phyloP scores from a whole-genome alignment of 2,113 vertebrate species.

The Gadus macrocephalus region DNA sequence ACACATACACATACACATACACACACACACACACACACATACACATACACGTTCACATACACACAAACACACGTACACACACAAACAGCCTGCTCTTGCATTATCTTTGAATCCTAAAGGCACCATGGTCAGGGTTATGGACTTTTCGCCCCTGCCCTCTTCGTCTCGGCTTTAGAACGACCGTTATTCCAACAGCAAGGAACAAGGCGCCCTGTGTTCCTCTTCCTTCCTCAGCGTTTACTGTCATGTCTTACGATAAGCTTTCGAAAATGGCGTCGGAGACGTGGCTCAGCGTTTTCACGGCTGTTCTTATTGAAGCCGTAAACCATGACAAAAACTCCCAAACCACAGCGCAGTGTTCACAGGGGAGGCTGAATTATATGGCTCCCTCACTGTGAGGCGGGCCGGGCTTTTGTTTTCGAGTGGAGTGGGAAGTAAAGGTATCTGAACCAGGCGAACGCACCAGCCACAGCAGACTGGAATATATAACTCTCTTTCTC shows the following conservation, averaged over 20 bases:
- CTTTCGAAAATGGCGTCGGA: background rate
- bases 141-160: background rate
- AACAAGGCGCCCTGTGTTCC: slow-evolving; percentile 27
- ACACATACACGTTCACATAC: slow-evolving; percentile 1
- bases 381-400: slow-evolving; percentile 15
- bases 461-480: slow-evolving; percentile 22
- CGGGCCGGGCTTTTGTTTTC: slow-evolving; percentile 27
- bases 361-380: slow-evolving; percentile 16
- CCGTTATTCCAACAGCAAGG: slow-evolving; percentile 11
- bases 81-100: slow-evolving; percentile 21
- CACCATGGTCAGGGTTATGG: background rate
- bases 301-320: slow-evolving; percentile 40
- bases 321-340: slow-evolving; percentile 31
- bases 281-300: slow-evolving; percentile 20
- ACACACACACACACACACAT: background rate
- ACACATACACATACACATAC: background rate
- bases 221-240: slow-evolving; percentile 26
- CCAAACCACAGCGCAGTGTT: slow-evolving; percentile 12
- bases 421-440: slow-evolving; percentile 31
- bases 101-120: slow-evolving; percentile 26
- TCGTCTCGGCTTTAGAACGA: slow-evolving; percentile 6
- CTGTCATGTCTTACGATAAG: slow-evolving; percentile 9
- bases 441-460: slow-evolving; percentile 28
- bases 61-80: slow-evolving; percentile 19
- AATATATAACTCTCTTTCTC: no score